Percentiles rank a stretch among this genome's conserved stretches.
Evolutionary conservation across 92 coral and sea anemone genomes (phyloP).

Genomic region (Meandrina meandrites): DNA sequence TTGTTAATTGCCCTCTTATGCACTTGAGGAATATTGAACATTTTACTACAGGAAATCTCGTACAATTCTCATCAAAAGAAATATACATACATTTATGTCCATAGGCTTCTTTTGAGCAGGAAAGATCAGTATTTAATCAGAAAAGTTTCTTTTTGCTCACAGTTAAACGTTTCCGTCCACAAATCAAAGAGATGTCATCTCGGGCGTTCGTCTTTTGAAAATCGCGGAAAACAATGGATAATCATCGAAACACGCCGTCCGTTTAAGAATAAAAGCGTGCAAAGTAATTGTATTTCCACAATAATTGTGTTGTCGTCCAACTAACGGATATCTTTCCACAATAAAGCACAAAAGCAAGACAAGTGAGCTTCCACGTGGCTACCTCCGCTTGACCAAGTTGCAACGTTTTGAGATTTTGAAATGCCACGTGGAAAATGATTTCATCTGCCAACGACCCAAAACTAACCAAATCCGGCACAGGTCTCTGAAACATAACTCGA

Average conservation of each 20-base stretch:
- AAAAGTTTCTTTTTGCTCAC: conserved; percentile 8
- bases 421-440: conserved; percentile 91
- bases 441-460: conserved; percentile 58
- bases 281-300: conserved; percentile 42
- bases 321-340: conserved; percentile 40
- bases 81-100: not conserved
- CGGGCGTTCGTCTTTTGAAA: conserved; percentile 35
- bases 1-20: not conserved
- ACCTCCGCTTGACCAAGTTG: conserved; percentile 28
- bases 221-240: conserved; percentile 34
- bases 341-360: conserved; percentile 39
- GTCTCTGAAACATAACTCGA: not conserved
- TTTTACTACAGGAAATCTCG: conserved; percentile 21
- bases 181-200: conserved; percentile 25
- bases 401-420: conserved; percentile 70
- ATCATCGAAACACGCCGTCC: conserved; percentile 72
- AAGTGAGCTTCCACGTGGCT: conserved; percentile 61
- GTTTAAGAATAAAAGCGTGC: conserved; percentile 48
- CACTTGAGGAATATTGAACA: conserved; percentile 13
- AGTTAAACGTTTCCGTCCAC: not conserved
- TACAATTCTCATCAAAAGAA: not conserved
- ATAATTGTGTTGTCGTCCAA: conserved; percentile 37
- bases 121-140: not conserved
- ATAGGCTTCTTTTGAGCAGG: not conserved
- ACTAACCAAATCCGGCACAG: conserved; percentile 30